Percentiles rank a stretch among this genome's conserved stretches.
These are phyloP conservation scores for Diadophis punctatus DNA, from an alignment of 2,113 vertebrate genomes.

Conservation along the genomic window DNA sequence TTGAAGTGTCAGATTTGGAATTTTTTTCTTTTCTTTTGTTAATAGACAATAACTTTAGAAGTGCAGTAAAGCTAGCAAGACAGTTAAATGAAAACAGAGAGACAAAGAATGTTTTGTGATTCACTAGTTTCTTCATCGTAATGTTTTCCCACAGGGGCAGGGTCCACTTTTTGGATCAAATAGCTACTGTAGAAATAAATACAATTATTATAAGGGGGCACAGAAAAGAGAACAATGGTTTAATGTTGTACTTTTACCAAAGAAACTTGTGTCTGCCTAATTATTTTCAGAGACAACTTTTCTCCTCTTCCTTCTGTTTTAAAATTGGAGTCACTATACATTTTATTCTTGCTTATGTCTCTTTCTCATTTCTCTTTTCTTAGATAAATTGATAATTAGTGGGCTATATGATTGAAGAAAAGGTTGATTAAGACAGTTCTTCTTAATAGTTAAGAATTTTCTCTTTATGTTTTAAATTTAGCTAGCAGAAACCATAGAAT, in stretches of 20 bases:
- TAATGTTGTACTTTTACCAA: not conserved
- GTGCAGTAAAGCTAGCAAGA: not conserved
- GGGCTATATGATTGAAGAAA: not conserved
- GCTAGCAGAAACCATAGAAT: not conserved
- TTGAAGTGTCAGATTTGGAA: not conserved
- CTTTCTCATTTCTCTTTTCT: not conserved
- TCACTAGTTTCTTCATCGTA: not conserved
- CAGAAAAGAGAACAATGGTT: not conserved
- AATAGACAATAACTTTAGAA: not conserved
- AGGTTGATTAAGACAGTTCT: not conserved
- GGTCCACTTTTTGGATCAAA: no score
- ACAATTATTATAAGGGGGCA: not conserved
- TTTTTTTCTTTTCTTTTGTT: not conserved
- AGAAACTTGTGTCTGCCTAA: not conserved
- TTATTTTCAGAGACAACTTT: not conserved
- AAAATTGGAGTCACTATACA: not conserved
- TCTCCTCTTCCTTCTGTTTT: not conserved
- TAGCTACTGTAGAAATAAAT: not conserved
- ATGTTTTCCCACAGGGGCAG: no score
- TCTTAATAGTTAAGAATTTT: not conserved
- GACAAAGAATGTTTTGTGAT: not conserved
- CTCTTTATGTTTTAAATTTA: not conserved
- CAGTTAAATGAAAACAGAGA: slow-evolving; percentile 7
- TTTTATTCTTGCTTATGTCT: not conserved
- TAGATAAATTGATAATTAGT: not conserved